Conservation (phyloP, 1,140 invertebrate genomes). For the Popillia japonica region DNA sequence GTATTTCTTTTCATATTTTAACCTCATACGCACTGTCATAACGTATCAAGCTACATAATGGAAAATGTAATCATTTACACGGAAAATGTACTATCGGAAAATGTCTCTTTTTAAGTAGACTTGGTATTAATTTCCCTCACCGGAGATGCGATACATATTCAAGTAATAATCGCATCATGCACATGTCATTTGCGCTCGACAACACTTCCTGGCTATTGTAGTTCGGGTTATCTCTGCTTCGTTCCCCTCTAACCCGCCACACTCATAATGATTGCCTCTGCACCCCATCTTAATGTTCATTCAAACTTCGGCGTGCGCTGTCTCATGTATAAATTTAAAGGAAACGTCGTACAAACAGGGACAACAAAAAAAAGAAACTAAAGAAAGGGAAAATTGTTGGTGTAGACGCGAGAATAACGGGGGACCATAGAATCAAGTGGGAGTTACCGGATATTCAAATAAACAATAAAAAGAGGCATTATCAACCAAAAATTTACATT, state of each 20-base stretch:
- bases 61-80: conserved; percentile 28
- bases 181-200: conserved; percentile 37
- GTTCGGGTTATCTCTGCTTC: conserved; percentile 25
- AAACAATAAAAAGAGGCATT: conserved; percentile 33
- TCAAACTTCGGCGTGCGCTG: conserved; percentile 9
- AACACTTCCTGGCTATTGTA: conserved; percentile 38
- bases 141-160: conserved; percentile 38
- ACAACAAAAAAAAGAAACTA: conserved; percentile 12
- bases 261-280: not conserved
- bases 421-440: conserved; percentile 27
- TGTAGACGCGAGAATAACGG: conserved; percentile 13
- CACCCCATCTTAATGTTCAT: conserved; percentile 37
- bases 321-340: conserved; percentile 36
- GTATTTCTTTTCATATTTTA: not conserved
- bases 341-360: conserved; percentile 29
- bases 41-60: conserved; percentile 18
- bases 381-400: conserved; percentile 26
- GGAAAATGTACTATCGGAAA: conserved; percentile 37
- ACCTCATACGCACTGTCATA: not conserved
- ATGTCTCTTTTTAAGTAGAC: conserved; percentile 37
- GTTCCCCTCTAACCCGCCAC: conserved; percentile 24
- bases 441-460: conserved; percentile 33
- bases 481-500: conserved; percentile 34
- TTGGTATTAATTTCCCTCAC: conserved; percentile 37
- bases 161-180: conserved; percentile 38